A percentile compares a stretch with the other conserved stretches of the same genome.
Conservation (phyloP, 2,888 invertebrate species). For the Drosophila niveifrons region DNA sequence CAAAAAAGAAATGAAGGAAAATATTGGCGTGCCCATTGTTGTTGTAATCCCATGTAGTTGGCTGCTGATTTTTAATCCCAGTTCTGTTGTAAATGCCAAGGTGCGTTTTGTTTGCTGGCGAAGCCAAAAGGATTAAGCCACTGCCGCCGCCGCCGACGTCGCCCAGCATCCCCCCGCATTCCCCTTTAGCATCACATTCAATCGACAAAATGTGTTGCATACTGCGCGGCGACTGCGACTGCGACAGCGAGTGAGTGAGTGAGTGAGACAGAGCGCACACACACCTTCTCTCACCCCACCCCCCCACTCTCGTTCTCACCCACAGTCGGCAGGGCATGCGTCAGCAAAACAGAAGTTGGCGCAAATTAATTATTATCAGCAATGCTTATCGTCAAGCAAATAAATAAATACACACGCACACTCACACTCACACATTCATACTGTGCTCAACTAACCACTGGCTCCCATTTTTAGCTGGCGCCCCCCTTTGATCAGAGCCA, state of each 20-base stretch:
- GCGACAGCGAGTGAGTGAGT: constrained; percentile 10
- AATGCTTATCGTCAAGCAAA: constrained; percentile 32
- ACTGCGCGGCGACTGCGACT: constrained; percentile 35
- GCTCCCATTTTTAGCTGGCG: constrained; percentile 20
- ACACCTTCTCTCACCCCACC: neutral
- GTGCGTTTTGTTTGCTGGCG: constrained; percentile 33
- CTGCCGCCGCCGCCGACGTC: constrained; percentile 24
- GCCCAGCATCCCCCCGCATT: neutral
- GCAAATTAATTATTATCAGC: constrained; percentile 31
- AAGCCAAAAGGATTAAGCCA: constrained; percentile 48
- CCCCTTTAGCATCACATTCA: constrained; percentile 5
- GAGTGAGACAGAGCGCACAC: neutral
- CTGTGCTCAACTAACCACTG: constrained; percentile 14
- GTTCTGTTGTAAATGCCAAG: constrained; percentile 61
- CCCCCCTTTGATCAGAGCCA: neutral
- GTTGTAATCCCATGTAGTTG: constrained; percentile 59
- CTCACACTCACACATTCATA: neutral
- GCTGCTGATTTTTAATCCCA: constrained; percentile 66
- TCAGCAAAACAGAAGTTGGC: constrained; percentile 32
- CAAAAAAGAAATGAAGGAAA: neutral
- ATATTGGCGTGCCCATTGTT: constrained; percentile 8
- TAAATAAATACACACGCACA: constrained; percentile 6
- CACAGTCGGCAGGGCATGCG: constrained; percentile 11
- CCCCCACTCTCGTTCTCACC: neutral
- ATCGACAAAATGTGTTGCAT: constrained; percentile 40